Evolutionary conservation across 2,797 vertebrate species (phyloP).

Genomic region (Halcyon badia): DNA sequence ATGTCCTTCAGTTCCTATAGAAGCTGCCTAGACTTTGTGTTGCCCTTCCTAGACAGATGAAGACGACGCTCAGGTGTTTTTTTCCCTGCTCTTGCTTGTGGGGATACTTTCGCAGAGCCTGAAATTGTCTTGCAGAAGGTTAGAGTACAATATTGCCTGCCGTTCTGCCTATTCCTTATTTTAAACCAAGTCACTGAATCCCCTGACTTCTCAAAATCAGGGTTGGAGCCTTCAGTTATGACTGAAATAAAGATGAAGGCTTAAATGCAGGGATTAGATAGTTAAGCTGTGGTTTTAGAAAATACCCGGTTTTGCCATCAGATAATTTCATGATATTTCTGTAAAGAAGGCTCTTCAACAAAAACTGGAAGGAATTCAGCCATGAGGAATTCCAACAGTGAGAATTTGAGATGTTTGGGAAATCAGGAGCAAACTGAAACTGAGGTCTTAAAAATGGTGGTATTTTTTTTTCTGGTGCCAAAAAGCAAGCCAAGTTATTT

Average conservation of each 20-base stretch:
- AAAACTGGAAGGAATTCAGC: slow-evolving; percentile 55
- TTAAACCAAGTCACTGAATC: not conserved
- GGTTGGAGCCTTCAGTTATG: slow-evolving; percentile 31
- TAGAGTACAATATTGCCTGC: not conserved
- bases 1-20: not conserved
- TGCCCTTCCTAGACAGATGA: not conserved
- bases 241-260: slow-evolving; percentile 29
- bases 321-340: slow-evolving; percentile 53
- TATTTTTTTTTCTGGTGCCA: slow-evolving; percentile 63
- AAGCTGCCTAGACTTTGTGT: not conserved
- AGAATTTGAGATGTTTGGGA: slow-evolving; percentile 72
- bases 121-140: not conserved
- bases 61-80: not conserved
- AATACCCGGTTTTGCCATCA: slow-evolving; percentile 34
- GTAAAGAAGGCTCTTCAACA: slow-evolving; percentile 37
- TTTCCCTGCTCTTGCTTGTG: not conserved
- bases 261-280: slow-evolving; percentile 40
- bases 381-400: slow-evolving; percentile 58
- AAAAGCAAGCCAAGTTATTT: slow-evolving; percentile 59
- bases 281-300: slow-evolving; percentile 48
- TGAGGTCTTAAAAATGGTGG: slow-evolving; percentile 60
- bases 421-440: slow-evolving; percentile 70
- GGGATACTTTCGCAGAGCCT: not conserved
- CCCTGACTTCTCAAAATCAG: slow-evolving; percentile 26
- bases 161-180: not conserved